Percentiles rank a stretch among this genome's conserved stretches.
Conservation (phyloP, 1,140 invertebrate species). For the Rhagoletis zephyria region DNA sequence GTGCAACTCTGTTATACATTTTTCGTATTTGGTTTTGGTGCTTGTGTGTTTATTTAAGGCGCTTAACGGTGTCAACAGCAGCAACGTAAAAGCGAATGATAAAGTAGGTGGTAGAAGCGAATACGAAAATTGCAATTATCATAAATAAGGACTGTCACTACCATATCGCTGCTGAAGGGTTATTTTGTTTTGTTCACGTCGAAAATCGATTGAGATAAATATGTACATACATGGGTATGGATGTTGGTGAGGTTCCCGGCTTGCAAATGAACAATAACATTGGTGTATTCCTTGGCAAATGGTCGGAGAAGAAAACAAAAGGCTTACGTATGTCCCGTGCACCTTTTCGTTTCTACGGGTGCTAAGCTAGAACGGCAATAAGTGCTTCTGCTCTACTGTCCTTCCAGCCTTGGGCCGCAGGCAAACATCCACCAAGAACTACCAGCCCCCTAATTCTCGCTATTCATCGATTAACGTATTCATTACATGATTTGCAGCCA, state of each 20-base stretch:
- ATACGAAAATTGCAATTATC: constrained; percentile 51
- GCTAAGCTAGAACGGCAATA: too few species aligned
- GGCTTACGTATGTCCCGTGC: too few species aligned
- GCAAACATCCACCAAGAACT: too few species aligned
- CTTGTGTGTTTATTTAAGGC: background rate
- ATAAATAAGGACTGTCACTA: constrained; percentile 48
- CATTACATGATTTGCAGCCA: too few species aligned
- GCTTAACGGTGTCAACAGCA: constrained; percentile 24
- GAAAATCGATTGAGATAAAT: constrained; percentile 41
- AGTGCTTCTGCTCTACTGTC: too few species aligned
- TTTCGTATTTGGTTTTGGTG: background rate
- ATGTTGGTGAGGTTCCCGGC: background rate
- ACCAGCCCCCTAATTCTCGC: too few species aligned
- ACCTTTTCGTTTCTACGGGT: too few species aligned
- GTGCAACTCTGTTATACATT: background rate
- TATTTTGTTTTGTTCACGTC: background rate
- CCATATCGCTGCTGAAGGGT: background rate
- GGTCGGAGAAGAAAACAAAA: background rate
- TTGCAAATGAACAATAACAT: background rate
- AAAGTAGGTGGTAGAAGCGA: constrained; percentile 41
- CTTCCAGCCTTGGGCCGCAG: too few species aligned
- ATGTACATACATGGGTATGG: background rate
- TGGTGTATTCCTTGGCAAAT: background rate
- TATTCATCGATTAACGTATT: too few species aligned
- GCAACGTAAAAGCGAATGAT: constrained; percentile 17